These are phyloP conservation scores for Drosophila limbata DNA, from an alignment of 2,888 invertebrate species.

Conservation along the genomic window DNA sequence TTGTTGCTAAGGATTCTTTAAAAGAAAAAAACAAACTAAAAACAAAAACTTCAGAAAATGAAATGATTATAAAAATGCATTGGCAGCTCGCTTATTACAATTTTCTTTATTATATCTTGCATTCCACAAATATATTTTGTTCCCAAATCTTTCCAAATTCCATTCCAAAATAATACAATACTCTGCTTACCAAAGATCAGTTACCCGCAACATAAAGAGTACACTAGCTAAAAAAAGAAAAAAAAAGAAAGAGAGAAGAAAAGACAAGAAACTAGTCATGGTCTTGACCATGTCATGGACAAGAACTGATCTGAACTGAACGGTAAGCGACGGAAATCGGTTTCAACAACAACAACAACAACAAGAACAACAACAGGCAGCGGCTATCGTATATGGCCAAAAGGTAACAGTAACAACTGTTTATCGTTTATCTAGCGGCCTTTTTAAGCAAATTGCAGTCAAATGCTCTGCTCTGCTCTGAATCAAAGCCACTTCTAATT, in stretches of 20 bases:
- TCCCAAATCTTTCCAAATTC: background rate
- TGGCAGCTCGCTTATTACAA: background rate
- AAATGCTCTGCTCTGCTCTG: constrained; percentile 37
- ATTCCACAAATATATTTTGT: no score
- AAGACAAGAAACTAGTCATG: constrained; percentile 60
- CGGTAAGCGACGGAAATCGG: constrained; percentile 52
- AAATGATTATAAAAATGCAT: background rate
- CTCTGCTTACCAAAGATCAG: background rate
- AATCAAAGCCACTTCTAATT: constrained; percentile 64
- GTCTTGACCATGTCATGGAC: constrained; percentile 58
- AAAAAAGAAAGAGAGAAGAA: constrained; percentile 16
- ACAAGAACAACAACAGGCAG: constrained; percentile 2
- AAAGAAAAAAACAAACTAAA: no score
- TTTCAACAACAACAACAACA: constrained; percentile 17
- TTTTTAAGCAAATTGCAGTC: constrained; percentile 67
- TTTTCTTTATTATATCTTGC: background rate
- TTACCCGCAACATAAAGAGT: constrained; percentile 19
- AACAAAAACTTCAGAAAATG: no score
- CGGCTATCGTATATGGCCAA: constrained; percentile 50
- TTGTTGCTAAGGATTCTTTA: background rate
- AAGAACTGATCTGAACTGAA: constrained; percentile 51
- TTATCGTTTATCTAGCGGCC: constrained; percentile 73
- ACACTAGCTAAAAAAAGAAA: background rate
- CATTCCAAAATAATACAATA: background rate
- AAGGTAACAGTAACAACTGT: constrained; percentile 61